A percentile compares a stretch with the other conserved stretches of the same genome.
Conservation (phyloP, 2,113 vertebrate genomes). For the Leptobrachium ailaonicum region DNA sequence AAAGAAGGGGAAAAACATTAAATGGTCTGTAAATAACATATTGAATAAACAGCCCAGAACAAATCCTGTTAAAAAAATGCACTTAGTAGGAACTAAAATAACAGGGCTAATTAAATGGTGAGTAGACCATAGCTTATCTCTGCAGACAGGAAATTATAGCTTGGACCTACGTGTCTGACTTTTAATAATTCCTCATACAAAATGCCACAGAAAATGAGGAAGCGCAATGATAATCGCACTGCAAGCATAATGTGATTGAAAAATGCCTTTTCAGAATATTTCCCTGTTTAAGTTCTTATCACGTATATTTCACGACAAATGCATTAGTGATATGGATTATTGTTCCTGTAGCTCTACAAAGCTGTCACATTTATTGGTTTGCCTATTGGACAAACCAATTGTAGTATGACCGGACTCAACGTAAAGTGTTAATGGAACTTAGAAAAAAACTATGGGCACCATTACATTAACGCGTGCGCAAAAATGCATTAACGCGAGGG, state of each 20-base stretch:
- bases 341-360: not conserved
- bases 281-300: conserved; percentile 31
- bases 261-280: conserved; percentile 16
- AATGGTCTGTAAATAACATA: conserved; percentile 49
- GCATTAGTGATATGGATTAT: conserved; percentile 36
- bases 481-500: too few relatives aligned
- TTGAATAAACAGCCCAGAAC: conserved; percentile 45
- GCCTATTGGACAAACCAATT: not conserved
- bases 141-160: conserved; percentile 69
- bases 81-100: conserved; percentile 64
- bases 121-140: conserved; percentile 64
- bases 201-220: conserved; percentile 63
- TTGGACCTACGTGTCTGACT: conserved; percentile 62
- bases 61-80: conserved; percentile 62
- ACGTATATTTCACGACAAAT: conserved; percentile 33
- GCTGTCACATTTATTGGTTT: not conserved
- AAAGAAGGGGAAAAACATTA: conserved; percentile 40
- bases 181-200: conserved; percentile 73
- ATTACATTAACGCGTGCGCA: too few relatives aligned
- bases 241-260: conserved; percentile 56
- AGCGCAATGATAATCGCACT: conserved; percentile 67
- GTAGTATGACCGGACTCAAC: not conserved
- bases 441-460: too few relatives aligned
- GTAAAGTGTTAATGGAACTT: too few relatives aligned
- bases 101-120: conserved; percentile 63